Base-by-base conservation (phyloP, 2,888 invertebrate species). In the Drosophila phalerata region DNA sequence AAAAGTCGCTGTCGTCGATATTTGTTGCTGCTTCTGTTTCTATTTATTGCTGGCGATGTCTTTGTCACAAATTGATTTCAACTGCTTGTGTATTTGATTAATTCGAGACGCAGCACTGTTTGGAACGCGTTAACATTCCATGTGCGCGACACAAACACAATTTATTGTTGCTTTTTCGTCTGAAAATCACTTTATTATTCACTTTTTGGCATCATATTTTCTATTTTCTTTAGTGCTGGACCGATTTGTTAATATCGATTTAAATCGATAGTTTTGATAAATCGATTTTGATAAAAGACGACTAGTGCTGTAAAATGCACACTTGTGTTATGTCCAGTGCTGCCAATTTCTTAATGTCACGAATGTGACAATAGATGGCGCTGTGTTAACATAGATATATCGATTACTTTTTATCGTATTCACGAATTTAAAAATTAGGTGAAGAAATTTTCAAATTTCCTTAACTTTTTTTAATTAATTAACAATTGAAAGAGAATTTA, bases 161-260 rank as follows among this genome's bases (percentile, higher is more conserved):
- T 70, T 68, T 56, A 40, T 63, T 60, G 52, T 57, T 73, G 3
- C 22, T 74, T 73, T 69, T 75, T 66, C 5, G 45, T n/a, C 42
- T 17, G 47, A 64, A 60, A 65, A 58, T 72, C 73, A 85, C 71
- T 76, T 73, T 69, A 82, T 79, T 85, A 73, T 79, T 69, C 73
- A 69, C 69, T 79, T 82, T 73, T 81, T 81, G 47, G 74, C 78
- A 76, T 76, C 78, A 69, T 82, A 84, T 79, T 81, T 81, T 81
- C 79, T 81, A 81, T 81, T 81, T 81, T 85, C 83, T 76, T 85
- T 8, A 28, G 28, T 28, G 28, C 28, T 28, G 22, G 22, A 22
- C 22, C 22, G 22, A 22, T 22, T 22, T 22, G 3, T 22, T 22
- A 22, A 22, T 22, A 22, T 22, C 22, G 22, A 22, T 22, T 22